phyloP scores from a whole-genome alignment of 2,797 vertebrate species.

The Apodemus agrarius region DNA sequence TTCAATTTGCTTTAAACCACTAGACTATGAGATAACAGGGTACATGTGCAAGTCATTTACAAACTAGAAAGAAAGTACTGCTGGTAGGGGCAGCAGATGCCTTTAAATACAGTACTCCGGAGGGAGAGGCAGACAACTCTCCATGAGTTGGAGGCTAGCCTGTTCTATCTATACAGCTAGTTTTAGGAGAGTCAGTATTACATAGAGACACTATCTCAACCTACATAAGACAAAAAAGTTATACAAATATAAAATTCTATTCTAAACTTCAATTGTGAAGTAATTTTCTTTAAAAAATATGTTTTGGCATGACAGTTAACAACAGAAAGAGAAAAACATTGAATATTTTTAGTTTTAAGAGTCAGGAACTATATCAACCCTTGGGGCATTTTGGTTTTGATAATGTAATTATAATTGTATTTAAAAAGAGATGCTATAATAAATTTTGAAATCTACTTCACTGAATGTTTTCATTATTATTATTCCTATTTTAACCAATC shows the following conservation, averaged over 20 bases:
- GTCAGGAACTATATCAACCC: conserved; percentile 3
- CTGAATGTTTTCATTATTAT: conserved; percentile 56
- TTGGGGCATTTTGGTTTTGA: conserved; percentile 30
- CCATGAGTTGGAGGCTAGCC: not conserved
- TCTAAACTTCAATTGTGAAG: conserved; percentile 32
- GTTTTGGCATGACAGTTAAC: not conserved
- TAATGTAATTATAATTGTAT: conserved; percentile 18
- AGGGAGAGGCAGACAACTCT: not conserved
- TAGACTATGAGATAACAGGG: not conserved
- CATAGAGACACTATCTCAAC: not conserved
- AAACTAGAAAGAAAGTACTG: not conserved
- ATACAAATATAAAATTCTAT: not conserved
- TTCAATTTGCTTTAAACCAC: not conserved
- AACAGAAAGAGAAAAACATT: conserved; percentile 12
- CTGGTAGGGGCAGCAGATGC: not conserved
- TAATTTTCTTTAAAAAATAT: conserved; percentile 15
- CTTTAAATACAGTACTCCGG: not conserved
- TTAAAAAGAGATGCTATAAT: conserved; percentile 27
- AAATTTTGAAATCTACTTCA: conserved; percentile 48
- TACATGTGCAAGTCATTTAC: not conserved
- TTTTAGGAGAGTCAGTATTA: not conserved
- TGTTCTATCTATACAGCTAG: not conserved
- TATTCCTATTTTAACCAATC: conserved; percentile 63
- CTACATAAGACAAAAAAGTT: not conserved
- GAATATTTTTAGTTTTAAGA: conserved; percentile 9